Evolutionary conservation across 2,797 vertebrate species (phyloP), one percentile per base, ranked within the genome.

Genomic region (Coregonus suidteri): DNA sequence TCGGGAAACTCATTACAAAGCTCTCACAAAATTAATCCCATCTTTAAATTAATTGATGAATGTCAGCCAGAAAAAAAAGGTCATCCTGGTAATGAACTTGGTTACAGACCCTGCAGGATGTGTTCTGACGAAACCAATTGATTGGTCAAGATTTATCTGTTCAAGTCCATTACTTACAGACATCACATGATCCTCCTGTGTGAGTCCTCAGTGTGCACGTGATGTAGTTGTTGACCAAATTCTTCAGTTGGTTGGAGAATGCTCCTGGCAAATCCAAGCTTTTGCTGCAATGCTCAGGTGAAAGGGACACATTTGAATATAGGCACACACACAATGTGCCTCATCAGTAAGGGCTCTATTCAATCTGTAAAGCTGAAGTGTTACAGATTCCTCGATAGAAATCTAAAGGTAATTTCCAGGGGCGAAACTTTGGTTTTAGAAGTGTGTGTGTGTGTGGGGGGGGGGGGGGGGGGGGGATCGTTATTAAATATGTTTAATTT

Each of bases 61-160:
- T 51, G 37, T 70, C 18, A 9, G 47, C 47, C 30, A 14, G 16
- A 31, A 53, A 13, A 25, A 47, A 72, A 72, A 6, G 52, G 20
- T 14, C 51, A 52, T 30, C 14, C 13, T 37, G 7, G 20, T 71
- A 15, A 47, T 20, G 30, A 47, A 71, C 13, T 47, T 30, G n/a
- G 20, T 25, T 25, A 14, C 25, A 53, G 51, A 53, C 51, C 71
- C 18, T 14, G 13, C 47, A 31, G 70, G 51, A 15, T 54, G 70
- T 14, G 47, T 51, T 47, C 37, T 47, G 68, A 70, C 3, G 16
- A 54, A 66, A 34, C 20, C 30, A 66, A 59, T 54, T 72, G 51
- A 72, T 72, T 72, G 25, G 47, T 52, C 47, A 53, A 16, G 25
- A 72, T 72, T 16, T 72, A 72, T 72, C 15, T 54, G 3, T 71